A percentile compares a stretch with the other conserved stretches of the same genome.
phyloP scores from a whole-genome alignment of 2,113 vertebrate genomes.

The Baryphthengus martii region DNA sequence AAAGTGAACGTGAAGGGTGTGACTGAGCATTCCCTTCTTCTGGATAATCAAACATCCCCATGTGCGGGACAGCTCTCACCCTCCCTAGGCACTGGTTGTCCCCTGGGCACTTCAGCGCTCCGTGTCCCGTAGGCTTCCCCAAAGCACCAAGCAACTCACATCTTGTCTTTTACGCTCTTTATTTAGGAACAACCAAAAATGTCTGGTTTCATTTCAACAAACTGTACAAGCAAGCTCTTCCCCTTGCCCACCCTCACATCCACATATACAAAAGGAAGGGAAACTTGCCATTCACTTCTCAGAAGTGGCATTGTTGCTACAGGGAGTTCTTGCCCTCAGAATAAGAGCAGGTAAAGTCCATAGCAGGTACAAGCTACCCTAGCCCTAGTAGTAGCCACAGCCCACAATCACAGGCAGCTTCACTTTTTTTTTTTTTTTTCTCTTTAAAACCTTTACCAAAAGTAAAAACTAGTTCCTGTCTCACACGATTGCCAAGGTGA shows the following conservation, averaged over 20 bases:
- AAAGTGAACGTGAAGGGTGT: background rate
- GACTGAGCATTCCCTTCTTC: background rate
- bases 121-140: background rate
- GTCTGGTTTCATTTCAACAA: constrained; percentile 75
- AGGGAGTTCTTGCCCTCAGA: constrained; percentile 69
- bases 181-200: constrained; percentile 78
- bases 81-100: no score
- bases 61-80: accelerated
- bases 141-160: background rate
- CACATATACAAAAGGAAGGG: constrained; percentile 81
- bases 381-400: constrained; percentile 50
- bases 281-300: constrained; percentile 80
- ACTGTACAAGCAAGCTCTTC: constrained; percentile 76
- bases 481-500: constrained; percentile 49
- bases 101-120: background rate
- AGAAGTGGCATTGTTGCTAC: constrained; percentile 80
- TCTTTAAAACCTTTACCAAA: constrained; percentile 48
- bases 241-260: constrained; percentile 69
- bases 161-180: constrained; percentile 65
- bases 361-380: constrained; percentile 46
- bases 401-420: constrained; percentile 63
- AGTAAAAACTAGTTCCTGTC: constrained; percentile 38
- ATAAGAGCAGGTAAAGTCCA: constrained; percentile 58
- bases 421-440: background rate
- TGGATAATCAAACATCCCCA: background rate